Evolutionary conservation across 2,113 vertebrate species (phyloP).

Genomic region (Plectropomus leopardus): DNA sequence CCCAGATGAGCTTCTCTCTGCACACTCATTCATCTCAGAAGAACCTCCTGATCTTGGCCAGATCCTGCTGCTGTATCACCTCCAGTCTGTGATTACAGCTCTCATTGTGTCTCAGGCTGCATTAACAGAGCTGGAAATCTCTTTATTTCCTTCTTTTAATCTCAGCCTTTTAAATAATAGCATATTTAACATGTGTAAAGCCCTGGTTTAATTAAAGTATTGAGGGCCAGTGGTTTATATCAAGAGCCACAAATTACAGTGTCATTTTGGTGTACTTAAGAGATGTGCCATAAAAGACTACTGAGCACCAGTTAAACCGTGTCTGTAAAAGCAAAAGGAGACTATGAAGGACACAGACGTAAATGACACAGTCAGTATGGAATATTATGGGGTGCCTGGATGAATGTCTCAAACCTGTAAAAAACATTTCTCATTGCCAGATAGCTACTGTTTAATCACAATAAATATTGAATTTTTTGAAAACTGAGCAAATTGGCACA

Average conservation of each 20-base stretch:
- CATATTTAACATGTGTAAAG: conserved; percentile 2
- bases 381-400: background rate
- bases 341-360: background rate
- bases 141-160: background rate
- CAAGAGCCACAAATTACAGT: background rate
- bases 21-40: conserved; percentile 49
- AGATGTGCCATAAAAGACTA: background rate
- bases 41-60: conserved; percentile 26
- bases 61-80: conserved; percentile 29
- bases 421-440: background rate
- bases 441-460: no score
- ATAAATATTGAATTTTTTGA: no score
- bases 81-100: conserved; percentile 23
- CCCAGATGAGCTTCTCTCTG: conserved; percentile 41
- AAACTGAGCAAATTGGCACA: no score
- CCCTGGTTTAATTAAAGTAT: background rate
- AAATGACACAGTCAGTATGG: background rate
- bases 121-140: background rate
- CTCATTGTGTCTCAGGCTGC: conserved; percentile 13
- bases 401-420: no score
- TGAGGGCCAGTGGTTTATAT: background rate
- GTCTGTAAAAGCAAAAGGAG: background rate
- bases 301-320: background rate
- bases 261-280: background rate
- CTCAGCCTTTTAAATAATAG: background rate